Percentiles rank a stretch among this genome's conserved stretches.
phyloP scores from a whole-genome alignment of 2,113 vertebrate species.

The Pygoscelis adeliae region DNA sequence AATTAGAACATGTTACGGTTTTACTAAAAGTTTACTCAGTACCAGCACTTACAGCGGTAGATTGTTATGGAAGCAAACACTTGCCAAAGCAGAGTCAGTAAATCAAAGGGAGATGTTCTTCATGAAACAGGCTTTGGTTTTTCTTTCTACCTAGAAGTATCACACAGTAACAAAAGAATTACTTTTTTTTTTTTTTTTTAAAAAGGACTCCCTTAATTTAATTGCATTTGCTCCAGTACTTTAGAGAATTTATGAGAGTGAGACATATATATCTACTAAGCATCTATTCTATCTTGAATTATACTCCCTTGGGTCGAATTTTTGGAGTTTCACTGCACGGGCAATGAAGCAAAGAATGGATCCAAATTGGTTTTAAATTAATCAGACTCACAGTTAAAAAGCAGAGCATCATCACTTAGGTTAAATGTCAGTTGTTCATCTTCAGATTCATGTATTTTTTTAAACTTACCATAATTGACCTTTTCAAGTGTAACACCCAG shows the following conservation, averaged over 20 bases:
- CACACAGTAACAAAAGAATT: background rate
- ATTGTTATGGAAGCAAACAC: background rate
- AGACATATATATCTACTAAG: conserved; percentile 25
- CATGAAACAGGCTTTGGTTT: background rate
- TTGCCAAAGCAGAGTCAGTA: background rate
- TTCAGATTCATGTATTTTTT: conserved; percentile 22
- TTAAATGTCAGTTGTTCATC: conserved; percentile 58
- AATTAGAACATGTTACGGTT: background rate
- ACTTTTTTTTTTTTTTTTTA: background rate
- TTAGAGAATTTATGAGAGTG: conserved; percentile 18
- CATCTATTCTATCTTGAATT: conserved; percentile 36
- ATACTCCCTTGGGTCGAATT: conserved; percentile 38
- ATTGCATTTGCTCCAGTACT: conserved; percentile 5
- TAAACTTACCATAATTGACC: conserved; percentile 31
- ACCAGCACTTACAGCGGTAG: background rate
- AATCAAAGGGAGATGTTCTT: background rate
- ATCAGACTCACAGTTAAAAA: conserved; percentile 48
- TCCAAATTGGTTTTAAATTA: conserved; percentile 66
- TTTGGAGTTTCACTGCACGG: background rate
- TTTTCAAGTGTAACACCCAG: conserved; percentile 23
- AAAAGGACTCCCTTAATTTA: background rate
- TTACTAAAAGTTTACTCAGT: background rate
- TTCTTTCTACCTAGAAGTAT: background rate
- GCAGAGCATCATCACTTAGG: conserved; percentile 34
- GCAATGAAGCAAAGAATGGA: conserved; percentile 53